Conservation (phyloP, 2,888 invertebrate species). For the Xanthorhoe spadicearia region DNA sequence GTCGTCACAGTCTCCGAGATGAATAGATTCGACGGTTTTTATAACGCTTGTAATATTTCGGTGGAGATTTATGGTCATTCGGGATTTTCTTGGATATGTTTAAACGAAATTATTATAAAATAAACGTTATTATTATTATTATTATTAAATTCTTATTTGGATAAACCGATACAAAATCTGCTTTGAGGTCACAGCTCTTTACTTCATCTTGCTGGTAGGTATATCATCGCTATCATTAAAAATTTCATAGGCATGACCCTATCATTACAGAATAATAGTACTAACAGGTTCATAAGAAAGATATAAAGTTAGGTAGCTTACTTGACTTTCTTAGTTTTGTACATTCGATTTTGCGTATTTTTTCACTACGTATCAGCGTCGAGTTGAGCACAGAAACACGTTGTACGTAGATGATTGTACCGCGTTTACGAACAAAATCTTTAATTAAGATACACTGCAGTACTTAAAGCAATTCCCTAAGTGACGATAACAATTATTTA, state of each 20-base stretch:
- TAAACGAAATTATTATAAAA: not conserved
- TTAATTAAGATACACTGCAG: not conserved
- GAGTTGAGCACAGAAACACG: no score
- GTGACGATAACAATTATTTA: constrained; percentile 28
- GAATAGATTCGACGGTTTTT: constrained; percentile 1
- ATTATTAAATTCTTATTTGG: no score
- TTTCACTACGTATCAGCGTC: no score
- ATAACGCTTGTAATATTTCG: not conserved
- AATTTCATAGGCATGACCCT: not conserved
- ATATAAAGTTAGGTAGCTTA: not conserved
- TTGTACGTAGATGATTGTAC: no score
- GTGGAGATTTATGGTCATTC: not conserved
- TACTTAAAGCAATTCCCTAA: not conserved
- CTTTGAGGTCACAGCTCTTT: not conserved
- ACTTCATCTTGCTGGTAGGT: not conserved
- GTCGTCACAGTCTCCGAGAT: not conserved
- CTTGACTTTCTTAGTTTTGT: not conserved
- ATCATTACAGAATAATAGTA: no score
- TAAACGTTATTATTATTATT: no score
- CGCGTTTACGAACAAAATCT: not conserved
- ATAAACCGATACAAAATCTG: not conserved
- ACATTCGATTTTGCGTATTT: no score
- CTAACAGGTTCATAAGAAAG: no score
- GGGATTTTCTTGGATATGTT: not conserved
- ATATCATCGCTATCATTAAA: not conserved